Evolutionary conservation across 2,888 invertebrate species (phyloP).

Genomic region (Anthrax anthrax): DNA sequence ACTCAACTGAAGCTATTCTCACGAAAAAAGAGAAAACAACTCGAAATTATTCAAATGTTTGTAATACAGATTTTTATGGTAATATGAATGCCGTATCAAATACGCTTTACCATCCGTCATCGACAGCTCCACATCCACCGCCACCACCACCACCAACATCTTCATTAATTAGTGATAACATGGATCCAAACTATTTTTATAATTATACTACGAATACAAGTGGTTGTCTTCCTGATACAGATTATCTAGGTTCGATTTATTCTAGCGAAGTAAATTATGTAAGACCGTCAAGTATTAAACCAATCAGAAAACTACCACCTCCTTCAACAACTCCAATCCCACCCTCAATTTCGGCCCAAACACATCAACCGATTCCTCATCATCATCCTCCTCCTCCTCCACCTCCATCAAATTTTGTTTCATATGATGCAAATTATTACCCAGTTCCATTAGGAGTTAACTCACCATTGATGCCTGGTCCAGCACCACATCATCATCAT

Average conservation of each 20-base stretch:
- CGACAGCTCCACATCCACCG: no score
- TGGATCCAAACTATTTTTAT: constrained; percentile 13
- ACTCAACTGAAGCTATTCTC: constrained; percentile 17
- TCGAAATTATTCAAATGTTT: constrained; percentile 6
- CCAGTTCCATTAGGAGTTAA: constrained; percentile 3
- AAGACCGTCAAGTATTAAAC: neutral
- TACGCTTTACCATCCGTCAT: neutral
- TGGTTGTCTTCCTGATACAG: constrained; percentile 8
- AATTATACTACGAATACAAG: constrained; percentile 12
- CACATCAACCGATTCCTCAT: neutral
- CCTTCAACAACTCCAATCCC: neutral
- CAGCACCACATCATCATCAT: neutral
- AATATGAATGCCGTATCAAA: neutral
- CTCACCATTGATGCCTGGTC: neutral
- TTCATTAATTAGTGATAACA: neutral
- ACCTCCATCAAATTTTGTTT: constrained; percentile 3
- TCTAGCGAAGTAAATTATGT: neutral
- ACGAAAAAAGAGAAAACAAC: constrained; percentile 13
- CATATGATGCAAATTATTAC: constrained; percentile 5
- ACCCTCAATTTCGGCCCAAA: neutral
- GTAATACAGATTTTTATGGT: neutral
- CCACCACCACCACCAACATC: neutral
- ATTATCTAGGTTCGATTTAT: constrained; percentile 12
- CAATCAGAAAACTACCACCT: neutral
- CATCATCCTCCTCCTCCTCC: neutral